These are phyloP conservation scores for Engraulis encrasicolus DNA, from an alignment of 2,113 vertebrate species.

Conservation along the genomic window DNA sequence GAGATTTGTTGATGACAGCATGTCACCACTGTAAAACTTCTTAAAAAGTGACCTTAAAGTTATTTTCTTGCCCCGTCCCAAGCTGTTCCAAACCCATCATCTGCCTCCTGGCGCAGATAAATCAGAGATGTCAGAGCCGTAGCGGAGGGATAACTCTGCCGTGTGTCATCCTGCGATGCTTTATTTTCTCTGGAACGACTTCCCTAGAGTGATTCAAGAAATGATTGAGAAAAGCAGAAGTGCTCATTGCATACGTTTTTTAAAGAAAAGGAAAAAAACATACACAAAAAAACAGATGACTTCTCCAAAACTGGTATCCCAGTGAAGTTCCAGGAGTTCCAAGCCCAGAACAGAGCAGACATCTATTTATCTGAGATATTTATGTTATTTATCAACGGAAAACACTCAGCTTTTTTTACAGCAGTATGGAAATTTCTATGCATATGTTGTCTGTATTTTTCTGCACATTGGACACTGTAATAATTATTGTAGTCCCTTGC, in stretches of 20 bases:
- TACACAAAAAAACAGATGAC: constrained; percentile 3
- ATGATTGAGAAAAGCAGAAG: neutral
- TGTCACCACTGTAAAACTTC: neutral
- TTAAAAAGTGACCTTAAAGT: neutral
- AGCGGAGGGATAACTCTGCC: neutral
- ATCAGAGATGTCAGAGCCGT: neutral
- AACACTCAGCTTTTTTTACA: neutral
- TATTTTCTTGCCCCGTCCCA: neutral
- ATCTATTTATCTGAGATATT: neutral
- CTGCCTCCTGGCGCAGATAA: neutral
- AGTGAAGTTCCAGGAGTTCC: neutral
- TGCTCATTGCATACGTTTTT: neutral
- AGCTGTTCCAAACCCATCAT: neutral
- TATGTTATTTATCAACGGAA: constrained; percentile 9
- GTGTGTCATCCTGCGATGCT: neutral
- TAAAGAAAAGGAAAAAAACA: neutral
- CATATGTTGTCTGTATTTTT: neutral
- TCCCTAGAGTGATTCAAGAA: neutral
- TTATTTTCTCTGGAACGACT: neutral
- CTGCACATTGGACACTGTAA: neutral
- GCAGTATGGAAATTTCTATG: neutral
- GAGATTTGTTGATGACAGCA: neutral
- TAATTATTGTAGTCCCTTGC: neutral
- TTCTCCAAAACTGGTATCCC: constrained; percentile 14
- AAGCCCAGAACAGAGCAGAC: neutral